Evolutionary conservation across 2,888 invertebrate genomes (phyloP).

Genomic region (Drosophila atripex): DNA sequence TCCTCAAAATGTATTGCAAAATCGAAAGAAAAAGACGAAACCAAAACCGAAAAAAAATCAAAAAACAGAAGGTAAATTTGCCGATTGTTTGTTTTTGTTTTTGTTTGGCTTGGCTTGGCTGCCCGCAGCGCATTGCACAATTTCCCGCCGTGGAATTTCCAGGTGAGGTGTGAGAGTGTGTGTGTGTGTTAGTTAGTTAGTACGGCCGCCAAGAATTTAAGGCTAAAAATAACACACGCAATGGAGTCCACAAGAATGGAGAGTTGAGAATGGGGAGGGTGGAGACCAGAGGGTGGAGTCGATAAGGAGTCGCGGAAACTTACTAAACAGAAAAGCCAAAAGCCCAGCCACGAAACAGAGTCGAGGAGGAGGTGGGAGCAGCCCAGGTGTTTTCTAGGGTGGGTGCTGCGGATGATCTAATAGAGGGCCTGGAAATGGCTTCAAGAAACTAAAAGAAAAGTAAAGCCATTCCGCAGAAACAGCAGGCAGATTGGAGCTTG

Average conservation of each 20-base stretch:
- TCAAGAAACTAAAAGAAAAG: neutral
- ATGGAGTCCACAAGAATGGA: conserved; percentile 20
- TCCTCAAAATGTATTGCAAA: conserved; percentile 30
- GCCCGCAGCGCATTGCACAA: conserved; percentile 46
- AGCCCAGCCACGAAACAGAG: no score
- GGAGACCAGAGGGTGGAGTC: conserved; percentile 24
- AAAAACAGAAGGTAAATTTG: conserved; percentile 28
- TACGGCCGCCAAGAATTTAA: conserved; percentile 50
- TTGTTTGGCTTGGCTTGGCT: conserved; percentile 43
- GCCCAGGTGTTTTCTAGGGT: conserved; percentile 20
- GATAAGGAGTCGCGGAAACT: conserved; percentile 8
- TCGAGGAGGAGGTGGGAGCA: neutral
- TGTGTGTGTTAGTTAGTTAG: neutral
- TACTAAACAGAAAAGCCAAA: neutral
- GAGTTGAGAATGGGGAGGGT: no score
- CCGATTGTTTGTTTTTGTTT: conserved; percentile 31
- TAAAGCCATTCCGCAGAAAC: conserved; percentile 8
- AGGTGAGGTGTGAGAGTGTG: conserved; percentile 25
- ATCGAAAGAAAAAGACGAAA: conserved; percentile 16
- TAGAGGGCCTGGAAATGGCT: neutral
- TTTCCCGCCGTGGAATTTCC: conserved; percentile 35
- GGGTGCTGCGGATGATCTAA: conserved; percentile 14
- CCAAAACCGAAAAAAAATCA: conserved; percentile 6
- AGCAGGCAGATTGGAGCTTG: conserved; percentile 19
- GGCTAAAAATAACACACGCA: conserved; percentile 66